Evolutionary conservation across 2,797 vertebrate genomes (phyloP).

Genomic region (Spatula clypeata): DNA sequence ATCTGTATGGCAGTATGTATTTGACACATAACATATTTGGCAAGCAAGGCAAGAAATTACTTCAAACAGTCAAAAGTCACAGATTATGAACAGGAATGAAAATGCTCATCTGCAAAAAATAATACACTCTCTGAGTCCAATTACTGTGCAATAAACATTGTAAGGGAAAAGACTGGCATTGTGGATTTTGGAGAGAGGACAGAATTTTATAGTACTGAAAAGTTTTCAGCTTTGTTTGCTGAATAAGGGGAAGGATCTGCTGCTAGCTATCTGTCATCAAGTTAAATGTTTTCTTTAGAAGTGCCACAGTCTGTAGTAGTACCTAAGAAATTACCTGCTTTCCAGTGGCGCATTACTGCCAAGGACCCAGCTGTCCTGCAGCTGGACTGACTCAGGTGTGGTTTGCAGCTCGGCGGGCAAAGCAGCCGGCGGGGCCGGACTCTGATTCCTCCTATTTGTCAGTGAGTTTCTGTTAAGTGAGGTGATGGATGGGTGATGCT

Average conservation of each 20-base stretch:
- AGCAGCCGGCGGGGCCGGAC: constrained; percentile 95
- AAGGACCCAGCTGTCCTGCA: constrained; percentile 99
- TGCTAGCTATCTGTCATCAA: neutral
- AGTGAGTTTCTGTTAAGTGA: constrained; percentile 96
- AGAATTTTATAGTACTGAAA: neutral
- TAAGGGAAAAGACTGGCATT: neutral
- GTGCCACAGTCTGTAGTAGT: constrained; percentile 3
- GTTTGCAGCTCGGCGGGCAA: constrained; percentile 98
- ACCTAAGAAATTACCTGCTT: constrained; percentile 91
- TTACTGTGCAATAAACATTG: neutral
- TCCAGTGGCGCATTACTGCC: constrained; percentile 99
- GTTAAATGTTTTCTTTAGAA: neutral
- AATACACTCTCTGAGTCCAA: neutral
- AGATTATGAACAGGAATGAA: neutral
- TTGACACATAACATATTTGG: neutral
- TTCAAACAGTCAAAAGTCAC: constrained; percentile 11
- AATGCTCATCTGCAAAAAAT: neutral
- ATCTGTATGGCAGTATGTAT: neutral
- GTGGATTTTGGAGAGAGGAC: neutral
- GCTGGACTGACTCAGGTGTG: constrained; percentile 99
- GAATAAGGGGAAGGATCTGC: neutral
- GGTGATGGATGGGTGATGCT: constrained; percentile 94
- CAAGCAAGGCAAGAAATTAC: neutral
- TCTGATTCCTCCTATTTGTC: constrained; percentile 97
- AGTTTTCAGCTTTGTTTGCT: neutral